phyloP scores from a whole-genome alignment of 2,113 vertebrate species.

The Nibea albiflora region DNA sequence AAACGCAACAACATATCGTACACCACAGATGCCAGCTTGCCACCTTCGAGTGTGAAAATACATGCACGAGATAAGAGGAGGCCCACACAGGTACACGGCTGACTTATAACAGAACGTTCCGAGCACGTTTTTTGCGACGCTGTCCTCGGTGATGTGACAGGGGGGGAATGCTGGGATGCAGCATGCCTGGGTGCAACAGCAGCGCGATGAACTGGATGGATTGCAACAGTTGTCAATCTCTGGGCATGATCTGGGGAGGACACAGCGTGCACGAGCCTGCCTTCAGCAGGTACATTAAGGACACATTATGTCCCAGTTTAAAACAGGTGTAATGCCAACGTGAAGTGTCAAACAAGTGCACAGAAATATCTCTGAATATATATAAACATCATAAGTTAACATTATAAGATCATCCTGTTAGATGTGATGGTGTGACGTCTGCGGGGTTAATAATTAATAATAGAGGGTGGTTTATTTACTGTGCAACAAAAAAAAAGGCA shows the following conservation, averaged over 20 bases:
- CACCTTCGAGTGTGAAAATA: neutral
- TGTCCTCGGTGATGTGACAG: neutral
- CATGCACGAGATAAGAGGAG: neutral
- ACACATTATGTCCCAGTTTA: too few relatives aligned
- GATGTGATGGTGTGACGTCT: neutral
- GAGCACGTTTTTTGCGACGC: neutral
- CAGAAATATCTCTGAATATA: too few relatives aligned
- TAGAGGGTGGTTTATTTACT: neutral
- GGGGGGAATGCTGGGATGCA: neutral
- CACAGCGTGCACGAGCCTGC: neutral
- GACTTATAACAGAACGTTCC: neutral
- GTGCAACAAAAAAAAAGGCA: neutral
- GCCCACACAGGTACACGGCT: neutral
- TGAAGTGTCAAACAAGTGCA: neutral
- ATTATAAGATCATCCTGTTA: neutral
- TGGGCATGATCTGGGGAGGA: neutral
- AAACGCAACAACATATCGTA: neutral
- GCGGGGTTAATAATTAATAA: neutral
- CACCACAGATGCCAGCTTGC: neutral
- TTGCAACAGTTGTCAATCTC: constrained; percentile 2
- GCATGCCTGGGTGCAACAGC: neutral
- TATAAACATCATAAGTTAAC: too few relatives aligned
- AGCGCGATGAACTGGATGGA: neutral
- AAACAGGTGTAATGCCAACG: neutral
- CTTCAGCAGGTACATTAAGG: too few relatives aligned